These are phyloP conservation scores for Dicyrtoma fusca DNA, from an alignment of 2,888 invertebrate species.

Conservation along the genomic window DNA sequence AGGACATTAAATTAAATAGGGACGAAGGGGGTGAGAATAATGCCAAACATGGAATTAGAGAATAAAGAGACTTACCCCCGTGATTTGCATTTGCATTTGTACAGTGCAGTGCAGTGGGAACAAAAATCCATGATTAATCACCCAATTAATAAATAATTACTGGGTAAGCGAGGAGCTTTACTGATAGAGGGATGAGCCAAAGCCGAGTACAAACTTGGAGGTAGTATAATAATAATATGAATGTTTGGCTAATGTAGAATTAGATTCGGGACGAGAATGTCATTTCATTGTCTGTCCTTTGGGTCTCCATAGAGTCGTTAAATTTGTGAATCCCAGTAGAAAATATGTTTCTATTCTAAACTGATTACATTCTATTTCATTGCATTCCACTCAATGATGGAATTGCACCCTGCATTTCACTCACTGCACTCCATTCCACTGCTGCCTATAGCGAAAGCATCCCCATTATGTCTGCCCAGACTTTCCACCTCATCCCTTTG, in stretches of 20 bases:
- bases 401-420: too few relatives aligned
- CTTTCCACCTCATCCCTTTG: background rate
- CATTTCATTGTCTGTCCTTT: background rate
- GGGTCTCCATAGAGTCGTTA: conserved; percentile 6
- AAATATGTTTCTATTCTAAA: conserved; percentile 2
- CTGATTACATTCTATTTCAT: background rate
- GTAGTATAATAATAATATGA: too few relatives aligned
- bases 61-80: too few relatives aligned
- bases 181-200: conserved; percentile 3
- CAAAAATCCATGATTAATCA: conserved; percentile 19
- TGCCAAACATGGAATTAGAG: too few relatives aligned
- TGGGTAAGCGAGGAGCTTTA: conserved; percentile 6
- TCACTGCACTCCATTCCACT: background rate
- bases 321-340: conserved; percentile 6
- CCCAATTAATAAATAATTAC: conserved; percentile 26
- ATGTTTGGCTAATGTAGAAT: too few relatives aligned
- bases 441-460: background rate
- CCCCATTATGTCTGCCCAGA: background rate
- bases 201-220: too few relatives aligned
- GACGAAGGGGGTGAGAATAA: too few relatives aligned
- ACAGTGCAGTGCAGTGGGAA: too few relatives aligned
- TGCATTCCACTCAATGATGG: conserved; percentile 9
- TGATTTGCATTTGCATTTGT: too few relatives aligned
- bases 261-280: background rate
- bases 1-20: too few relatives aligned